A percentile compares a stretch with the other conserved stretches of the same genome.
phyloP scores from a whole-genome alignment of 2,888 invertebrate genomes.

The Agrotis ipsilon region DNA sequence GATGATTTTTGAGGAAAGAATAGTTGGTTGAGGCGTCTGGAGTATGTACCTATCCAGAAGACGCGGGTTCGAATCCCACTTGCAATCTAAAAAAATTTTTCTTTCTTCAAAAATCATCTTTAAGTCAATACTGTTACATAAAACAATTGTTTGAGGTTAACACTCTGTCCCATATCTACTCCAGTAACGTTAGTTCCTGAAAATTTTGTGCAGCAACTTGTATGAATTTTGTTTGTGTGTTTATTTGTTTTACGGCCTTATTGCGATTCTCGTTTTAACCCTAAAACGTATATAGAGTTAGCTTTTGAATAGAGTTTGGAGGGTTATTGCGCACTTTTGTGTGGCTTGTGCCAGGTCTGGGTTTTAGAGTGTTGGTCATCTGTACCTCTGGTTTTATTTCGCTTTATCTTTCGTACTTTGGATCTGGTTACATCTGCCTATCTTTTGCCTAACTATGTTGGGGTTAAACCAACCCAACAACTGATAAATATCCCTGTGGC shows the following conservation, averaged over 20 bases:
- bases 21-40: no score
- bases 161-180: slow-evolving; percentile 18
- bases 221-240: slow-evolving; percentile 69
- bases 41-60: no score
- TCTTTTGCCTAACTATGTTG: no score
- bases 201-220: slow-evolving; percentile 67
- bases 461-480: no score
- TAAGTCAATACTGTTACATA: no score
- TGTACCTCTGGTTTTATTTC: slow-evolving; percentile 5
- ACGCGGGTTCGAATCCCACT: no score
- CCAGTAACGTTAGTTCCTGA: slow-evolving; percentile 39
- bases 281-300: slow-evolving; percentile 36
- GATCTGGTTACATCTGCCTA: no score
- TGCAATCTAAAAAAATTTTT: no score
- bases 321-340: slow-evolving; percentile 70
- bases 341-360: slow-evolving; percentile 47
- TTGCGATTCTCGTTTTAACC: slow-evolving; percentile 63
- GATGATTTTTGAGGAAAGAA: no score
- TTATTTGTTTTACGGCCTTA: slow-evolving; percentile 59
- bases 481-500: no score
- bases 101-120: no score
- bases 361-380: slow-evolving; percentile 46
- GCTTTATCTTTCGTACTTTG: no score
- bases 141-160: not conserved
- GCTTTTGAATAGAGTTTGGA: slow-evolving; percentile 65